Percentiles rank a stretch among this genome's conserved stretches.
Conservation (phyloP, 2,797 vertebrate species). For the Meriones psammophilus region DNA sequence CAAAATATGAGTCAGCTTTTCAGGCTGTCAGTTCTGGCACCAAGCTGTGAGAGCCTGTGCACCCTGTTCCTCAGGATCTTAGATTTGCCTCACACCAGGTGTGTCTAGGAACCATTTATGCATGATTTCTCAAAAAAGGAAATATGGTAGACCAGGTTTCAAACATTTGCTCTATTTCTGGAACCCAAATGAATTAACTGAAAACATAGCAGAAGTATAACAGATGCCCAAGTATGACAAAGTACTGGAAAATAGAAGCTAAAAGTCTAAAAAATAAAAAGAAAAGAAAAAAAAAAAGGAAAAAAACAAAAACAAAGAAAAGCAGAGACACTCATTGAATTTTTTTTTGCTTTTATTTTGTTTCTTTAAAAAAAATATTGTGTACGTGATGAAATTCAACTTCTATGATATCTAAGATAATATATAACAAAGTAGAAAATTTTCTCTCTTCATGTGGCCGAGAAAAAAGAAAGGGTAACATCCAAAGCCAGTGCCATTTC, state of each 20-base stretch:
- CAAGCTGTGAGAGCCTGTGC: neutral
- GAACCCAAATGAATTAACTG: constrained; percentile 31
- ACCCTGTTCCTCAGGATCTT: neutral
- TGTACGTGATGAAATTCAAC: neutral
- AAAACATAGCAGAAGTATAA: neutral
- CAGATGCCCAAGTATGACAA: neutral
- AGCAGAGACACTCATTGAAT: neutral
- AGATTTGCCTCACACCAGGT: neutral
- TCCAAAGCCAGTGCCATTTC: neutral
- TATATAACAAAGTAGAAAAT: neutral
- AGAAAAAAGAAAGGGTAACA: neutral
- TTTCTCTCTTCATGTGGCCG: neutral
- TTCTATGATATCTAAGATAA: neutral
- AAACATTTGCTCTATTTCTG: neutral
- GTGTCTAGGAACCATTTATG: neutral
- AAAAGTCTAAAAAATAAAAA: neutral
- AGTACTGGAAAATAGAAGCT: neutral
- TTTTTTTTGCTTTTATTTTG: neutral
- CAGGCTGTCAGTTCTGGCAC: neutral
- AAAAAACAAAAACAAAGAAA: neutral
- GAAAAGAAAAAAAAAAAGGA: neutral
- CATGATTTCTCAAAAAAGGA: neutral
- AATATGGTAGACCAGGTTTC: neutral
- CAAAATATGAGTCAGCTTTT: neutral
- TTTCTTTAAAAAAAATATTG: neutral